Conservation (phyloP, 2,113 vertebrate species). For the Herpailurus yagouaroundi region DNA sequence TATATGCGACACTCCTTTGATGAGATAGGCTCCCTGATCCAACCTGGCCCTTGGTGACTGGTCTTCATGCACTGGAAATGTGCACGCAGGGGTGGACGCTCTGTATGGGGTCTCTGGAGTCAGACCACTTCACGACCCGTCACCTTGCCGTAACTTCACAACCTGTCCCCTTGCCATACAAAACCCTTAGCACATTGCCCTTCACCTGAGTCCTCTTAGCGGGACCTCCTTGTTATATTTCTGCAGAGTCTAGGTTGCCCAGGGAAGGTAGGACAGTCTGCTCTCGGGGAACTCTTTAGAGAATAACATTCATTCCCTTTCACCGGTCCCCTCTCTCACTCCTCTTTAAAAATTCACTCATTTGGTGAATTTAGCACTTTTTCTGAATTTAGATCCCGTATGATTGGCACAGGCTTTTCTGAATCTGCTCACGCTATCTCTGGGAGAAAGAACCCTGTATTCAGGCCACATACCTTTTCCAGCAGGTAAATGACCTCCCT, state of each 20-base stretch:
- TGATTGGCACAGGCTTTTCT: neutral
- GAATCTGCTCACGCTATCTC: neutral
- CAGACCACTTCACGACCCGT: neutral
- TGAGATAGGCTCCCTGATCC: neutral
- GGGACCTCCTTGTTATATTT: neutral
- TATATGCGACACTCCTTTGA: too few relatives aligned
- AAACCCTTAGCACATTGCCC: neutral
- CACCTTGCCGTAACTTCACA: neutral
- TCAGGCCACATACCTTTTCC: neutral
- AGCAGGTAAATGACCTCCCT: neutral
- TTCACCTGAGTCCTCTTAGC: neutral
- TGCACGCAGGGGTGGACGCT: rapidly evolving
- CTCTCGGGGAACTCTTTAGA: neutral
- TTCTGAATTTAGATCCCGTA: neutral
- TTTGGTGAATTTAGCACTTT: neutral
- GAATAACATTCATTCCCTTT: neutral
- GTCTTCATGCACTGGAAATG: neutral
- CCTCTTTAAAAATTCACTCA: neutral
- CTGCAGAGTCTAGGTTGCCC: neutral
- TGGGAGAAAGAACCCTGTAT: neutral
- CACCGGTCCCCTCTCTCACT: neutral
- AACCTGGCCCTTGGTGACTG: neutral
- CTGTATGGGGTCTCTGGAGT: neutral
- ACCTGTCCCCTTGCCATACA: neutral
- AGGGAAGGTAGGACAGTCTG: neutral